Evolutionary conservation across 2,797 vertebrate genomes (phyloP), one percentile per base, ranked within the genome.

Genomic region (Gallinago nigripennis): DNA sequence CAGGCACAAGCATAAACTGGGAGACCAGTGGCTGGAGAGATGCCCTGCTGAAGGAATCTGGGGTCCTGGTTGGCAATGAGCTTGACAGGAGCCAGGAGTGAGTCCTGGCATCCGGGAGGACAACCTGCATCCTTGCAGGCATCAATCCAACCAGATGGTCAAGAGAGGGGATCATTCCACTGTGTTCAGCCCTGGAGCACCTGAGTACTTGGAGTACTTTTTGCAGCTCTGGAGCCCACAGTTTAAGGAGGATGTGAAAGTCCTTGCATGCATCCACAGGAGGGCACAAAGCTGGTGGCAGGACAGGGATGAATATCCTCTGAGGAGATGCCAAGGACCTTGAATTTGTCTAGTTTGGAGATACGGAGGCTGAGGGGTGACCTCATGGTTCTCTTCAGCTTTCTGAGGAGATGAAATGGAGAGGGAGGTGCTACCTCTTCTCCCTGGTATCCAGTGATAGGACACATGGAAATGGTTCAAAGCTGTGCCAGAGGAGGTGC

Each of bases 121-220:
- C 45, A 35, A 68, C 25, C 16, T 1, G 0, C 11, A 25, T 16
- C 69, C 54, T 9, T 19, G 30, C 3, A 25, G 7, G 7, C 54
- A 31, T 18, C 46, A 61, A 61, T 33, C 28, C 7, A 5, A 21
- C 24, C 50, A 19, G 21, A 2, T 1, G 0, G 16, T 35, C 19
- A 46, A 18, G 3, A 16, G 9, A 25, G 28, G 24, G 1, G 28
- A 39, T 46, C 9, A 12, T 20, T 12, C 16, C 0, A 0, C 23
- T 31, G 35, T 50, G 15, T 41, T 50, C 16, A 24, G 37, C 2
- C 0, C 5, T 81, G 16, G 28, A 7, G 8, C 24, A 2, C 21
- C 21, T 33, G 56, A 24, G n/a, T 23, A 37, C 58, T 8, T 37
- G 16, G 24, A 60, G 35, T 37, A 17, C 35, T 60, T 24, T 12